phyloP scores from a whole-genome alignment of 2,797 vertebrate species.

The Aphelocoma californica region DNA sequence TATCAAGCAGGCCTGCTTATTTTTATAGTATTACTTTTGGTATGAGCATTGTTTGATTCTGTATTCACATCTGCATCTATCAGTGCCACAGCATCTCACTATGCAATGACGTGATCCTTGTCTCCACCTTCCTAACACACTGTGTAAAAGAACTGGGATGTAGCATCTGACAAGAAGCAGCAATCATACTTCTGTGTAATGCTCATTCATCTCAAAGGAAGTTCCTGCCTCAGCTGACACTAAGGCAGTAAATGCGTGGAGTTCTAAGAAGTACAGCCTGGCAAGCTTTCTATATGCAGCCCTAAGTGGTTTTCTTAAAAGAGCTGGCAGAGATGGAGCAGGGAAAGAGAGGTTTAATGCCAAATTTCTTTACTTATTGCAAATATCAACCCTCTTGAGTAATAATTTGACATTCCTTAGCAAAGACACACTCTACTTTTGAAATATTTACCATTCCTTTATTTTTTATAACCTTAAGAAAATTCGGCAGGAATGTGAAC shows the following conservation, averaged over 20 bases:
- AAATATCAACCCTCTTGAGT: conserved; percentile 13
- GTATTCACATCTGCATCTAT: not conserved
- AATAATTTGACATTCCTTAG: conserved; percentile 1
- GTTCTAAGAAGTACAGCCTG: not conserved
- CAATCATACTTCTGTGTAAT: not conserved
- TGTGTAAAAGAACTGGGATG: not conserved
- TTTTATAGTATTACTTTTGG: not conserved
- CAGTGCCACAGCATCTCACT: not conserved
- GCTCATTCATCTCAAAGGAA: not conserved
- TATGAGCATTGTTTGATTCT: not conserved
- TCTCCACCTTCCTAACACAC: not conserved
- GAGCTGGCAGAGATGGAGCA: not conserved
- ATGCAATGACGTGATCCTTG: not conserved
- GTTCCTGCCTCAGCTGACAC: not conserved
- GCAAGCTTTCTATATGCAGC: not conserved
- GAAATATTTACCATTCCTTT: conserved; percentile 47
- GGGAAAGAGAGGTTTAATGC: not conserved
- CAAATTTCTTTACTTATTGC: conserved; percentile 19
- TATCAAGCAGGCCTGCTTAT: not conserved
- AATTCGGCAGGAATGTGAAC: conserved; percentile 42
- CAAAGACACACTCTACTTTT: conserved; percentile 6
- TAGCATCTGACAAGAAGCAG: not conserved
- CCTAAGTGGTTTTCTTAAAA: conserved; percentile 9
- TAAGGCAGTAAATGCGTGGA: not conserved
- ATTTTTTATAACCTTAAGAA: conserved; percentile 37